Evolutionary conservation across 2,888 invertebrate genomes (phyloP).

Genomic region (Drosophila lacicola): DNA sequence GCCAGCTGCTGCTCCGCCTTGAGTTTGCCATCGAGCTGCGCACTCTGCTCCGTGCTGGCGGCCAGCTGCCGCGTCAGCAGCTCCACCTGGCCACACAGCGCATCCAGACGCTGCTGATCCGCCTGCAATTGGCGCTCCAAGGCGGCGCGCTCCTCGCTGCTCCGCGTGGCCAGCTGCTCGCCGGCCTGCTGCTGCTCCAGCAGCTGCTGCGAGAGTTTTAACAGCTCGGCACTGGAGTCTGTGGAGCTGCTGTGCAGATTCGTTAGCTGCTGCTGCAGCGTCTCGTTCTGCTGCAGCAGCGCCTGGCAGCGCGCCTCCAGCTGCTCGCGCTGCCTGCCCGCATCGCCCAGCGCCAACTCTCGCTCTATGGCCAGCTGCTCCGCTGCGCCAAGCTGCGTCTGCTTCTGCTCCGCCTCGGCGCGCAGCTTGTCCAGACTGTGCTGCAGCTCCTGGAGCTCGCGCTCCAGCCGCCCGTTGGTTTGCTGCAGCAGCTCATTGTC

Average conservation of each 20-base stretch:
- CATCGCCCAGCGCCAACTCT: conserved; percentile 87
- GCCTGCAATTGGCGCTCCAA: conserved; percentile 72
- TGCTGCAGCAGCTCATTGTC: conserved; percentile 73
- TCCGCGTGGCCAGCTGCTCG: conserved; percentile 86
- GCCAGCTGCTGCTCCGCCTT: conserved; percentile 67
- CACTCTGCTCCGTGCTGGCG: conserved; percentile 61
- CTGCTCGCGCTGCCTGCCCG: conserved; percentile 87
- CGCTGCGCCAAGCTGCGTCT: conserved; percentile 54
- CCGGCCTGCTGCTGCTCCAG: conserved; percentile 87
- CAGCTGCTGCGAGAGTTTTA: conserved; percentile 86
- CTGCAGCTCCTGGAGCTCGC: conserved; percentile 70
- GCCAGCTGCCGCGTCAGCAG: conserved; percentile 72
- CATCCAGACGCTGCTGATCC: conserved; percentile 68
- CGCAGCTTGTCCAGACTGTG: conserved; percentile 80
- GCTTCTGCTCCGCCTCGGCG: conserved; percentile 83
- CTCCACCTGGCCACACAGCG: conserved; percentile 71
- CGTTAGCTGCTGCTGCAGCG: conserved; percentile 87
- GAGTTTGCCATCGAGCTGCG: conserved; percentile 58
- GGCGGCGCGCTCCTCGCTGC: conserved; percentile 76
- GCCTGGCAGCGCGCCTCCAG: conserved; percentile 87
- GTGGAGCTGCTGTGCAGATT: conserved; percentile 87
- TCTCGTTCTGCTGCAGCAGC: conserved; percentile 87
- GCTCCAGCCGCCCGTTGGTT: conserved; percentile 76
- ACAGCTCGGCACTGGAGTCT: conserved; percentile 87
- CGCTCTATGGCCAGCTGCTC: conserved; percentile 85